phyloP scores from a whole-genome alignment of 1,140 invertebrate species.

The Cardiocondyla obscurior region DNA sequence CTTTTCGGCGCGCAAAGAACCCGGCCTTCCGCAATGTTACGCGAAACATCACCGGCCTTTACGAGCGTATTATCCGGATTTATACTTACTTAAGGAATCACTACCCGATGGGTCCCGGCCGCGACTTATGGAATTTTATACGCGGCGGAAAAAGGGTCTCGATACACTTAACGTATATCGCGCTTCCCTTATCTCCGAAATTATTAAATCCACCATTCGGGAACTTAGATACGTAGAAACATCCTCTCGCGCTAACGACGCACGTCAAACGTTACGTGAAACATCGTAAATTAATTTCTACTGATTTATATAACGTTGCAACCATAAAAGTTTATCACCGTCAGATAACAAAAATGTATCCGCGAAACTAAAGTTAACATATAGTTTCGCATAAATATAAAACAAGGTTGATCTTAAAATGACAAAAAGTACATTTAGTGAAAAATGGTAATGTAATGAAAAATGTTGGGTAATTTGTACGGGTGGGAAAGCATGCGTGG shows the following conservation, averaged over 20 bases:
- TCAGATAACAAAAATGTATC: slow-evolving; percentile 28
- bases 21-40: slow-evolving; percentile 1
- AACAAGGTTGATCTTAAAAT: slow-evolving; percentile 43
- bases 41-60: slow-evolving; percentile 69
- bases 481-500: neutral
- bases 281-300: neutral
- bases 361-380: slow-evolving; percentile 18
- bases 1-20: slow-evolving; percentile 53
- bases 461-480: slow-evolving; percentile 32
- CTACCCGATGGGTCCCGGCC: slow-evolving; percentile 62
- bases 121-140: slow-evolving; percentile 56
- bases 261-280: neutral
- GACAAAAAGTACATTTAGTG: slow-evolving; percentile 36
- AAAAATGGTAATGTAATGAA: slow-evolving; percentile 51
- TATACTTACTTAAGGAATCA: slow-evolving; percentile 79
- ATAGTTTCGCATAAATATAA: neutral
- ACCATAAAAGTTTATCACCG: slow-evolving; percentile 28
- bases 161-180: neutral
- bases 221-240: neutral
- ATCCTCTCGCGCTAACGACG: neutral
- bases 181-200: neutral
- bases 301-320: slow-evolving; percentile 10
- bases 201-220: neutral
- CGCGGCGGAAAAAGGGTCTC: neutral
- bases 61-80: slow-evolving; percentile 78